A percentile compares a stretch with the other conserved stretches of the same genome.
Evolutionary conservation across 2,888 invertebrate species (phyloP).

Genomic region (Odontomyia ornata): DNA sequence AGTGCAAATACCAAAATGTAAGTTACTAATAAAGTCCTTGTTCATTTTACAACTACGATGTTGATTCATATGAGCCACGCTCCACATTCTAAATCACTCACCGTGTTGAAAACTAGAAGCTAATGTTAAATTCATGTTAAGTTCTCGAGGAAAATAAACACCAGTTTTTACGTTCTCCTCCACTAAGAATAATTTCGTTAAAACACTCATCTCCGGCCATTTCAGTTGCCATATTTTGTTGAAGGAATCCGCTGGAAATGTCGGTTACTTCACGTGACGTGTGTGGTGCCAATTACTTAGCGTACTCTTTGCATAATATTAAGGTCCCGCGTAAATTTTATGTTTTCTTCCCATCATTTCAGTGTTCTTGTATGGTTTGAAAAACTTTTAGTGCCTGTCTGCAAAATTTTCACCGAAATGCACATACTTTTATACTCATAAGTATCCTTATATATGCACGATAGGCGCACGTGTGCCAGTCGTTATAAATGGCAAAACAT

Average conservation of each 20-base stretch:
- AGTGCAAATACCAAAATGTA: neutral
- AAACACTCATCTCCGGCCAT: neutral
- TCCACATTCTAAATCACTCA: neutral
- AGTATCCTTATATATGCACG: neutral
- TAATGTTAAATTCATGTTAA: constrained; percentile 27
- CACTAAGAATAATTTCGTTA: neutral
- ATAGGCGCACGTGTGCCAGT: neutral
- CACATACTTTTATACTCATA: neutral
- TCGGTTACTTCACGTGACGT: neutral
- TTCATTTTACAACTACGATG: neutral
- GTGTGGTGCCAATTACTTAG: constrained; percentile 28
- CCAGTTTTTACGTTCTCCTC: constrained; percentile 10
- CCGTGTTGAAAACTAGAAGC: constrained; percentile 7
- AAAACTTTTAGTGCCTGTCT: neutral
- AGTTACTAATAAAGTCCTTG: neutral
- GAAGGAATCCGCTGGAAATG: neutral
- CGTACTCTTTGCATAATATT: constrained; percentile 25
- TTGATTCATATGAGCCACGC: neutral
- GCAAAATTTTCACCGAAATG: neutral
- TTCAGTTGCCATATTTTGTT: neutral
- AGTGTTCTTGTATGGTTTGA: constrained; percentile 5
- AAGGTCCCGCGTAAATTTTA: neutral
- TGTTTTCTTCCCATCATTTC: neutral
- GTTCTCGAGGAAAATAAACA: constrained; percentile 12
- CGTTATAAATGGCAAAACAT: constrained; percentile 32